Evolutionary conservation across 1,140 invertebrate species (phyloP), one percentile per base, ranked within the genome.

Genomic region (Listronotus oregonensis): DNA sequence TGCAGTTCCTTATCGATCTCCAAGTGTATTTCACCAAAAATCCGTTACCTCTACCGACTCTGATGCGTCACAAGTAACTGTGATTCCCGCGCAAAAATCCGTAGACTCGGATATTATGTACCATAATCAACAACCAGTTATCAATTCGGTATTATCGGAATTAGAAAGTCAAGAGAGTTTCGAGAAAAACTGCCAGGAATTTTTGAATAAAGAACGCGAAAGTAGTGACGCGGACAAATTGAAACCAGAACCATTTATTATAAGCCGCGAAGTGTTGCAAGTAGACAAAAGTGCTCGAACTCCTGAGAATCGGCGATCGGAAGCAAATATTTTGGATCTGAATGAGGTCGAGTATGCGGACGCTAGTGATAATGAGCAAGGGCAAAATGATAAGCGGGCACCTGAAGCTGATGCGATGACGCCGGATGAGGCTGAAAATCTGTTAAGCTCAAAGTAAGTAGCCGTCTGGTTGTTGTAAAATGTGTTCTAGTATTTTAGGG

Each of bases 391-490:
- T 21, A 64, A 58, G 54, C 57, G 78, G 60, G 78, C 80, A 73
- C 74, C 76, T 62, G 79, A 84, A 62, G 77, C 81, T 43, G 89
- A 90, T 75, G 85, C 87, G 14, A 92, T 92, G 89, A 92, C 90
- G 43, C 85, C 89, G n/a, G 89, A 89, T 71, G 91, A 93, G 76
- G 90, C 90, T n/a, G 90, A 93, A 74, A 86, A 90, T 80, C 80
- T 92, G 70, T 82, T 92, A 56, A 93, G 90, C 77, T 86, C 88
- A 73, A 90, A 90, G 90, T 92, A 75, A 83, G 79, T 73, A 46
- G 63, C 43, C 1, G 5, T 27, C 21, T 27, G 5, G 5, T 27
- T 27, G 5, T 27, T 27, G 2, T 27, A 27, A 27, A 27, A 27
- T n/a, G 21, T 27, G 5, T 27, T 27, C 21, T 27, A 27, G 21